Conservation (phyloP, 1,140 invertebrate species). For the Drosophila sucinea region DNA sequence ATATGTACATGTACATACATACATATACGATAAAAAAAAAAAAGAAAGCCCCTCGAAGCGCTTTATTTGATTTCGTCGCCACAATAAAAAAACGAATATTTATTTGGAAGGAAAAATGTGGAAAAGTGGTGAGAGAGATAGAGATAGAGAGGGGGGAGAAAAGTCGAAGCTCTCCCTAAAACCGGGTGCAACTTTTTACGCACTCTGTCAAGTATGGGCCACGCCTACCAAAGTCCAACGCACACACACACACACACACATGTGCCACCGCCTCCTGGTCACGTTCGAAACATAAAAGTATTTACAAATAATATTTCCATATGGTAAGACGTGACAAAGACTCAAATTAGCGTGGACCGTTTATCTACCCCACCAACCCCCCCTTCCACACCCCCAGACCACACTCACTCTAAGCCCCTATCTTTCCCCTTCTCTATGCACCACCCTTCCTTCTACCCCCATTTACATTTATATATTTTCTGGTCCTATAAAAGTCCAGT, state of each 20-base stretch:
- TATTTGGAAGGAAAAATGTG: not conserved
- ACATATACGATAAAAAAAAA: slow-evolving; percentile 11
- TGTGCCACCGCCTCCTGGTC: slow-evolving; percentile 69
- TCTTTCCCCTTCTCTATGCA: not conserved
- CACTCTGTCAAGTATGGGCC: slow-evolving; percentile 41
- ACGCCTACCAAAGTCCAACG: slow-evolving; percentile 17
- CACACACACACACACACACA: slow-evolving; percentile 18
- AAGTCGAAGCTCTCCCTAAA: slow-evolving; percentile 27
- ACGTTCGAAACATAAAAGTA: slow-evolving; percentile 82
- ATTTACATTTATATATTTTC: slow-evolving; percentile 8
- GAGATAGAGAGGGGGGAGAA: not conserved
- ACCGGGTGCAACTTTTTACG: slow-evolving; percentile 35
- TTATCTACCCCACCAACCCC: slow-evolving; percentile 49
- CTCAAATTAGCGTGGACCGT: slow-evolving; percentile 80
- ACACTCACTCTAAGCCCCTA: slow-evolving; percentile 19
- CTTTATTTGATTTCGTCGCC: slow-evolving; percentile 81
- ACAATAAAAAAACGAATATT: slow-evolving; percentile 60
- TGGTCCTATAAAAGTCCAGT: slow-evolving; percentile 71
- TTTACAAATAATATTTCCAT: slow-evolving; percentile 83
- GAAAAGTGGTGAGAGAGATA: not conserved
- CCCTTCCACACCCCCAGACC: not conserved
- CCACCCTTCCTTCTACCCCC: slow-evolving; percentile 11
- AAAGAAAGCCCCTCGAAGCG: slow-evolving; percentile 48
- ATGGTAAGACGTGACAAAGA: slow-evolving; percentile 83
- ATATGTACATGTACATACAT: slow-evolving; percentile 45